Evolutionary conservation across 2,888 invertebrate genomes (phyloP).

Genomic region (Anthophora plumipes): DNA sequence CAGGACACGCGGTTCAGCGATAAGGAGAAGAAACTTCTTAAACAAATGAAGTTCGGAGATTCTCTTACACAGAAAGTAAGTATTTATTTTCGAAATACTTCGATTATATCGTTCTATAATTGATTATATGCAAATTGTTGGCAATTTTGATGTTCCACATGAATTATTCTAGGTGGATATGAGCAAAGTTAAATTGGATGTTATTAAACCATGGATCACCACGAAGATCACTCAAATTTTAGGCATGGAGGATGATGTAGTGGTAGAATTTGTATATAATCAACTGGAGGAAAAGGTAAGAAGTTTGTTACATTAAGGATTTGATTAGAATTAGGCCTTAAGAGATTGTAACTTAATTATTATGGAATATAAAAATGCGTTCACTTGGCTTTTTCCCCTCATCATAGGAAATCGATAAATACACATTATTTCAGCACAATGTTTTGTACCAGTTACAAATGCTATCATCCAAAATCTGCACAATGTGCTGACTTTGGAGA

Average conservation of each 20-base stretch:
- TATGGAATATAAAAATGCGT: constrained; percentile 74
- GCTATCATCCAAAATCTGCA: constrained; percentile 68
- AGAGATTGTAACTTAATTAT: constrained; percentile 42
- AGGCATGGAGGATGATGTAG: constrained; percentile 99
- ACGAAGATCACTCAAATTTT: constrained; percentile 97
- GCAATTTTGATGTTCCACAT: not conserved
- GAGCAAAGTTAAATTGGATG: constrained; percentile 98
- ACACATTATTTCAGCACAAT: constrained; percentile 82
- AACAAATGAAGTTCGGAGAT: constrained; percentile 99
- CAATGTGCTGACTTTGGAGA: constrained; percentile 69
- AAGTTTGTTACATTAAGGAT: constrained; percentile 54
- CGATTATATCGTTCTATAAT: not conserved
- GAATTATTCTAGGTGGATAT: constrained; percentile 92
- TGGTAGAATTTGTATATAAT: constrained; percentile 99
- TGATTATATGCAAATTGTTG: not conserved
- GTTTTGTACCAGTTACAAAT: constrained; percentile 67
- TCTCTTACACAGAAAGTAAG: constrained; percentile 95
- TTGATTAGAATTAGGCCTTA: constrained; percentile 51
- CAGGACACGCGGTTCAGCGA: constrained; percentile 99
- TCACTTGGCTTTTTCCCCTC: constrained; percentile 85
- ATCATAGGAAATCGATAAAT: constrained; percentile 82
- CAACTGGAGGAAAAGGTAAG: constrained; percentile 97
- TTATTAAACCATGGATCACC: constrained; percentile 99
- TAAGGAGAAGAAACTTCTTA: constrained; percentile 99
- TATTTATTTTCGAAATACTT: not conserved